Conservation (phyloP, 2,888 invertebrate genomes). For the Eurois occulta region DNA sequence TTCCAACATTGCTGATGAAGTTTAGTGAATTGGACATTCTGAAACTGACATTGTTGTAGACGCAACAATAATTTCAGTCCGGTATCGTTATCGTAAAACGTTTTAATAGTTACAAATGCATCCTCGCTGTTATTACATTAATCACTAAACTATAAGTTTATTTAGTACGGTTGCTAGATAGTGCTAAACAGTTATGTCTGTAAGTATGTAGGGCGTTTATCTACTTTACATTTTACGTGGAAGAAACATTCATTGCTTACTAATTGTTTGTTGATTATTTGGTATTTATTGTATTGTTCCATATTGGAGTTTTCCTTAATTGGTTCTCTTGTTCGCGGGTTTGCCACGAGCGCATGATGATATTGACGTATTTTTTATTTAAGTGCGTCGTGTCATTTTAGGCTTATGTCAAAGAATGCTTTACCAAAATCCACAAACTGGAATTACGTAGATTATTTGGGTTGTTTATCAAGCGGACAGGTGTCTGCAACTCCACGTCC, state of each 20-base stretch:
- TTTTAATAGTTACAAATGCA: constrained; percentile 24
- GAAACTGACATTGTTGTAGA: neutral
- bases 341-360: neutral
- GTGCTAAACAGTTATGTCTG: constrained; percentile 26
- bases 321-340: neutral
- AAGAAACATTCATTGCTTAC: neutral
- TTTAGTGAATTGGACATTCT: neutral
- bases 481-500: neutral
- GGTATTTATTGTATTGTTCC: neutral
- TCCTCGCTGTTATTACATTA: constrained; percentile 20
- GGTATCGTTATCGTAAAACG: constrained; percentile 43
- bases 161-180: constrained; percentile 24
- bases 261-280: constrained; percentile 3
- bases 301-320: constrained; percentile 1
- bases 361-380: neutral
- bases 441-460: neutral
- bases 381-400: neutral
- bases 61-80: constrained; percentile 5
- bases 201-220: constrained; percentile 17
- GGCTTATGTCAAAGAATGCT: neutral
- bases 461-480: neutral
- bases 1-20: neutral
- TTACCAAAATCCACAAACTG: neutral
- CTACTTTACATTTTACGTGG: constrained; percentile 12
- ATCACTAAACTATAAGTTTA: constrained; percentile 29